phyloP scores from a whole-genome alignment of 1,140 invertebrate genomes.

The Ceratitis capitata region DNA sequence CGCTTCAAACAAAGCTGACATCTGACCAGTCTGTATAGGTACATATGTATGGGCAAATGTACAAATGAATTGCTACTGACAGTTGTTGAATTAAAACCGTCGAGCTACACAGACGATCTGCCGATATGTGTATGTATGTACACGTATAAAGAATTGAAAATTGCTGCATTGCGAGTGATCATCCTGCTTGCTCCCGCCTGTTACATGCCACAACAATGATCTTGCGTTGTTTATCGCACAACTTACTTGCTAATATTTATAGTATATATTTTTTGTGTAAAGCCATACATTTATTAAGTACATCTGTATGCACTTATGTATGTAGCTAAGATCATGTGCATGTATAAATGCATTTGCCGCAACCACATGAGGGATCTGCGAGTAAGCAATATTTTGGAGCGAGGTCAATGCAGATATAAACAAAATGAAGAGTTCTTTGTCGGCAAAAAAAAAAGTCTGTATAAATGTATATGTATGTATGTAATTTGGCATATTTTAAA shows the following conservation, averaged over 20 bases:
- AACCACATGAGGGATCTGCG: background rate
- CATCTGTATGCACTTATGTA: background rate
- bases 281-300: too few relatives aligned
- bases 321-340: background rate
- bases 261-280: background rate
- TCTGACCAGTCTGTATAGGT: too few relatives aligned
- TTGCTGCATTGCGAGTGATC: too few relatives aligned
- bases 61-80: background rate
- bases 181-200: background rate
- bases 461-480: background rate
- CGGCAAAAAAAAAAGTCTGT: background rate
- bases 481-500: background rate
- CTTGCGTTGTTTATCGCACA: background rate
- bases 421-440: background rate
- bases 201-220: background rate
- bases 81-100: background rate
- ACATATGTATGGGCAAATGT: too few relatives aligned
- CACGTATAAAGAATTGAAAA: background rate
- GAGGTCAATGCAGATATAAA: background rate
- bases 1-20: too few relatives aligned
- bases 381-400: background rate
- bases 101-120: background rate
- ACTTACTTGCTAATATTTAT: background rate
- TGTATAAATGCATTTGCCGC: background rate
- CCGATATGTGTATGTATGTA: too few relatives aligned